Evolutionary conservation across 2,888 invertebrate species (phyloP).

Genomic region (Hirtodrosophila cameraria): DNA sequence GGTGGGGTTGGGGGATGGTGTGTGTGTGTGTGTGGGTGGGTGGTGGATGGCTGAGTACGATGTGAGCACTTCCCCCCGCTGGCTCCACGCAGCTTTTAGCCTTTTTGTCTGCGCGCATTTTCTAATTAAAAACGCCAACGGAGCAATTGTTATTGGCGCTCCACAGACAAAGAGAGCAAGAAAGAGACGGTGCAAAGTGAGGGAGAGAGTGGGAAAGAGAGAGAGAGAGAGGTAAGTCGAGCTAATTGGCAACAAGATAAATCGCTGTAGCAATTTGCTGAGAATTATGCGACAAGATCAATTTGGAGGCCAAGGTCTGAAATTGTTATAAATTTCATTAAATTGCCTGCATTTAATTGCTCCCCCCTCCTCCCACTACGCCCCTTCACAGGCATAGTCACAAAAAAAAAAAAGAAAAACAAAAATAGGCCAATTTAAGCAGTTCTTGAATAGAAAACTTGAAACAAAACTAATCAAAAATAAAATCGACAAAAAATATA

Average conservation of each 20-base stretch:
- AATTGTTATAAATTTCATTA: constrained; percentile 16
- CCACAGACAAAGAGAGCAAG: constrained; percentile 1
- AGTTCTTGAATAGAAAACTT: background rate
- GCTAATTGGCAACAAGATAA: constrained; percentile 76
- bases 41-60: background rate
- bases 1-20: background rate
- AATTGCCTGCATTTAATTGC: background rate
- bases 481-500: background rate
- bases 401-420: too few relatives aligned
- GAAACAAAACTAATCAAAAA: background rate
- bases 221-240: constrained; percentile 3
- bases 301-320: constrained; percentile 62
- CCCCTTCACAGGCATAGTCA: too few relatives aligned
- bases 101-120: constrained; percentile 56
- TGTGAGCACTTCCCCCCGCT: background rate
- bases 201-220: background rate
- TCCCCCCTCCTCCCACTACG: background rate
- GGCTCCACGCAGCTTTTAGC: background rate
- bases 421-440: constrained; percentile 29
- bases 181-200: background rate
- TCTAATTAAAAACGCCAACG: constrained; percentile 73
- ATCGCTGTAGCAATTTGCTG: constrained; percentile 67
- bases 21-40: background rate
- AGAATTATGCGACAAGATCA: constrained; percentile 75
- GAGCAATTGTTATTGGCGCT: constrained; percentile 59